Evolutionary conservation across 2,113 vertebrate species (phyloP), one percentile per base, ranked within the genome.

Genomic region (Maccullochella peelii): DNA sequence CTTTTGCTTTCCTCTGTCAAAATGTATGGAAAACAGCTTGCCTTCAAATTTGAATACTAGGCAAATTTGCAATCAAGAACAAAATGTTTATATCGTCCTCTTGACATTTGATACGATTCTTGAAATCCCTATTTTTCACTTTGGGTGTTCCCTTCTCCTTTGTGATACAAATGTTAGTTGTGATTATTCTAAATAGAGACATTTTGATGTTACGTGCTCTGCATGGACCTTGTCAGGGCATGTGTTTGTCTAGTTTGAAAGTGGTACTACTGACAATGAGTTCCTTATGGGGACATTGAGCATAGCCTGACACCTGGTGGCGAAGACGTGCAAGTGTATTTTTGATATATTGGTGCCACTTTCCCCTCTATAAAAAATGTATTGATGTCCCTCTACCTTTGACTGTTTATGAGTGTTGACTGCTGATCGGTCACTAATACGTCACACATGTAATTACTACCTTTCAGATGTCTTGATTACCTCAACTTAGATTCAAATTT

Each of bases 231-330:
- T 47, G 23, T 62, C 11, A 55, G 16, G 30, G 0, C 42, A 30
- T 30, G 7, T 27, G 9, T n/a, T 50, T 75, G 2, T 47, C 21
- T 21, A 4, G 1, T 12, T 30, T 16, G 0, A 15, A 67, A 30
- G 38, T 42, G 11, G 2, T 4, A 12, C 30, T 50, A 25, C 5
- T 62, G 25, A 40, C 27, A 10, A 9, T 78, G 12, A 8, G n/a
- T 25, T 44, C 63, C 21, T 21, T 27, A 10, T 1, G 5, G 21
- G 5, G 11, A 52, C 42, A 87, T 89, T 90, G 18, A 66, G 47
- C 54, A 2, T 79, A 90, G 66, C 40, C 82, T 93, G 93, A 83
- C 94, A 91, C 72, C 93, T 92, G 80, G 88, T 91, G 94, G 86
- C 47, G 25, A 61, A 63, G 0, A 83, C 7, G 14, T 82, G 66